These are phyloP conservation scores for Lycodopsis pacificus DNA, from an alignment of 2,797 vertebrate species.

Conservation along the genomic window DNA sequence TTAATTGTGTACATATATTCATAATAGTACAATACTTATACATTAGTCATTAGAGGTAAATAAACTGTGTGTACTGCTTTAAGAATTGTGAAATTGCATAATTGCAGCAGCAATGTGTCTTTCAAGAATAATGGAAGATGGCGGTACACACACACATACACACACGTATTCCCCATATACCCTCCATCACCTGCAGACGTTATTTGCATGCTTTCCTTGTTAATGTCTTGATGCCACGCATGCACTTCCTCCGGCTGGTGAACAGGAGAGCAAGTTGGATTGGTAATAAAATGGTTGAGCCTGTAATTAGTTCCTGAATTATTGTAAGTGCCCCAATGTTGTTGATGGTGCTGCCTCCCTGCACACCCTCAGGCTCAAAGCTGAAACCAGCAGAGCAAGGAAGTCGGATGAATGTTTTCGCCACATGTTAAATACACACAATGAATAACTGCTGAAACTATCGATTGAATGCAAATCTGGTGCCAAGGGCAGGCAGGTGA, in stretches of 20 bases:
- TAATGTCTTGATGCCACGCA: constrained; percentile 59
- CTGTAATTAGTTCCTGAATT: constrained; percentile 63
- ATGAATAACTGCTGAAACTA: too few relatives aligned
- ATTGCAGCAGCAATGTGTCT: background rate
- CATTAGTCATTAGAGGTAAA: background rate
- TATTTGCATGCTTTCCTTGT: constrained; percentile 53
- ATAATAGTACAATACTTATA: background rate
- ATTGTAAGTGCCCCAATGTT: constrained; percentile 61
- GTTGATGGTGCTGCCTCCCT: constrained; percentile 48
- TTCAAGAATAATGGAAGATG: background rate
- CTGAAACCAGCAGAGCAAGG: constrained; percentile 14
- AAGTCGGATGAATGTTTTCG: constrained; percentile 3
- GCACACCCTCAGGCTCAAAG: constrained; percentile 25
- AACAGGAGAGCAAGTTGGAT: constrained; percentile 57
- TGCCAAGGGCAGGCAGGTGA: too few relatives aligned
- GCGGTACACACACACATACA: background rate
- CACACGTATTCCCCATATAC: background rate
- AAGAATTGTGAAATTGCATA: background rate
- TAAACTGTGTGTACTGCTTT: background rate
- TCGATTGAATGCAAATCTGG: too few relatives aligned
- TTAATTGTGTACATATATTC: background rate
- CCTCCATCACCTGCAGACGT: constrained; percentile 37
- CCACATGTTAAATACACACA: constrained; percentile 26
- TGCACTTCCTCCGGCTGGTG: constrained; percentile 55
- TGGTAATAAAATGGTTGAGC: constrained; percentile 68